Base-by-base conservation (phyloP, 2,797 vertebrate species). In the Silurus lanzhouensis region DNA sequence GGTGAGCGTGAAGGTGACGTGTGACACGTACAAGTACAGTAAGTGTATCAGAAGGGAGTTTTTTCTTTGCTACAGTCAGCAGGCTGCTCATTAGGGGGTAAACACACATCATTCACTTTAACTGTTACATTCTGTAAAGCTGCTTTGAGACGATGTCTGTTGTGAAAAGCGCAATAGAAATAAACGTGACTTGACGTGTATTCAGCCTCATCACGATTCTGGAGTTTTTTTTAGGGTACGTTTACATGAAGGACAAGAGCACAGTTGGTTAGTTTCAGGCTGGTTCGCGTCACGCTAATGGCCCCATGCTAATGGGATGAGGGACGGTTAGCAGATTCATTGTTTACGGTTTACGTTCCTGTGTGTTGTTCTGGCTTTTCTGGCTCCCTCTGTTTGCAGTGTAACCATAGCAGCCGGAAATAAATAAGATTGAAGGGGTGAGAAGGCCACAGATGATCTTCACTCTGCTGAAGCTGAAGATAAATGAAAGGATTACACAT, bases 281-380 rank as follows among this genome's bases (percentile, higher is more conserved):
- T 44, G 58, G 20, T 46, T 79, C 15, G 76, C 22, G 27, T 63
- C 57, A 4, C 22, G 58, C 10, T 44, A 14, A 61, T 46, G 6
- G 14, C 13, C 19, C 0, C 20, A 79, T 60, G 75, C 55, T 77
- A 77, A 77, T 60, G 20, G 44, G 38, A 19, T 22, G 46, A 77
- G 13, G 48, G 48, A 66, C 2, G 12, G n/a, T 66, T 57, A 20
- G 63, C 63, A 20, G 72, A 66, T 55, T 25, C 20, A 52, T 55
- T 64, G 70, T 83, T 75, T 83, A 77, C 9, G 8, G 31, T 63
- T 63, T 55, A 31, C 22, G 13, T 83, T 83, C 22, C 19, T 83
- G 6, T 52, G 9, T 64, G n/a, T 31, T 64, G 17, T 57, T 55
- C 66, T n/a, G 64, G 46, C 27, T 76, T 76, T 83, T 72, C 68